Evolutionary conservation across 2,888 invertebrate species (phyloP).

Genomic region (Noctua pronuba): DNA sequence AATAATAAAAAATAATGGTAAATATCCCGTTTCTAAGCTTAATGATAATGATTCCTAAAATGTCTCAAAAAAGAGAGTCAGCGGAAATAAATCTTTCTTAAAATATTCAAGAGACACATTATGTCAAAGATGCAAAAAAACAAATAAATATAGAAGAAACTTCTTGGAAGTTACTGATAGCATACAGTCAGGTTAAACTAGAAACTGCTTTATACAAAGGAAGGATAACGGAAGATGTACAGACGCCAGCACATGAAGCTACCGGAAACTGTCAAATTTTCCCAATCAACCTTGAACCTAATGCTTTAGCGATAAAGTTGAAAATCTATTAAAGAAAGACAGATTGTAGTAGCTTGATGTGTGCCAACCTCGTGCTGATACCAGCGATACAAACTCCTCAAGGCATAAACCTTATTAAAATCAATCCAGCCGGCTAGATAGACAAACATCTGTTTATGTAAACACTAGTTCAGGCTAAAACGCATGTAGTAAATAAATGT

Average conservation of each 20-base stretch:
- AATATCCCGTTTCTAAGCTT: too few species aligned
- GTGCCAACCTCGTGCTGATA: constrained; percentile 4
- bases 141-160: not conserved
- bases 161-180: not conserved
- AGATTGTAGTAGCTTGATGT: too few species aligned
- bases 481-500: constrained; percentile 45
- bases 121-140: not conserved
- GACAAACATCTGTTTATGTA: constrained; percentile 38
- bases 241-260: too few species aligned
- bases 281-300: too few species aligned
- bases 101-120: not conserved
- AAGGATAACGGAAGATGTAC: too few species aligned
- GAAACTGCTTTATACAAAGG: too few species aligned
- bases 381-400: constrained; percentile 2
- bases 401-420: constrained; percentile 29
- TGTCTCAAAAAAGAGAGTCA: not conserved
- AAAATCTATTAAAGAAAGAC: too few species aligned
- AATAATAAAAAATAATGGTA: too few species aligned
- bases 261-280: too few species aligned
- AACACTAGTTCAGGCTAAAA: constrained; percentile 32
- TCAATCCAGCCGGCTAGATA: constrained; percentile 17
- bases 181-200: too few species aligned
- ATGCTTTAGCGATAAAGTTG: too few species aligned
- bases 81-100: not conserved
- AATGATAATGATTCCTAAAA: too few species aligned